Base-by-base conservation (phyloP, 30 jellyfish, hydroid and myxozoan species). In the Cassiopea xamachana region DNA sequence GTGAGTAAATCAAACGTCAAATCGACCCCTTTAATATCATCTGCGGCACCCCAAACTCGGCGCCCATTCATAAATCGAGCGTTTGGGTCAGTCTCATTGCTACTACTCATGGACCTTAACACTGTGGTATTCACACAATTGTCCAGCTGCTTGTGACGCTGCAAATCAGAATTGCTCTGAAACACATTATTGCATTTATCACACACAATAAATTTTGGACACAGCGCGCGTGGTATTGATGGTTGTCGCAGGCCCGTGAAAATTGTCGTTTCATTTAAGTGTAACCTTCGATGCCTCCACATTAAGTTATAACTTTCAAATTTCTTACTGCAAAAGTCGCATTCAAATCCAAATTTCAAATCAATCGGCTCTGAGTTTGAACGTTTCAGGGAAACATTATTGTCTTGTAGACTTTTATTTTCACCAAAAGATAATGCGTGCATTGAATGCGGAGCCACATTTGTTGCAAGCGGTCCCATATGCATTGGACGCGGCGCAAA, bases 261-360 rank as follows among this genome's bases (percentile, higher is more conserved):
- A 44, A 69, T 88, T 2, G 68, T 67, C 18, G 90, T 77, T 10
- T 88, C 95, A 59, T 79, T 88, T 82, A 88, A 73, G 60, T 88
- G 95, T 51, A 88, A 71, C 61, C 79, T 88, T 1, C 95, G 80
- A 18, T 88, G 95, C 51, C 87, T 51, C 95, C 95, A 88, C 95
- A 88, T 88, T 62, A 78, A 16, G 46, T 88, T 88, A 62, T 88
- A 88, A 27, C 90, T 88, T 59, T 70, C 83, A 48, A 88, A 88
- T 48, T 88, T 88, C 19, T 82, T 75, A 55, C 90, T 78, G 87
- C 95, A 88, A 67, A 88, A 68, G 76, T 88, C 95, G 49, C 95
- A 88, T 69, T 88, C 95, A 69, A 88, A 88, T n/a, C 95, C 95
- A 83, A 88, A 88, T 72, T 77, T 88, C 2, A 69, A 17, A 64